Evolutionary conservation across 2,888 invertebrate genomes (phyloP), one percentile per base, ranked within the genome.

Genomic region (Eupithecia abbreviata): DNA sequence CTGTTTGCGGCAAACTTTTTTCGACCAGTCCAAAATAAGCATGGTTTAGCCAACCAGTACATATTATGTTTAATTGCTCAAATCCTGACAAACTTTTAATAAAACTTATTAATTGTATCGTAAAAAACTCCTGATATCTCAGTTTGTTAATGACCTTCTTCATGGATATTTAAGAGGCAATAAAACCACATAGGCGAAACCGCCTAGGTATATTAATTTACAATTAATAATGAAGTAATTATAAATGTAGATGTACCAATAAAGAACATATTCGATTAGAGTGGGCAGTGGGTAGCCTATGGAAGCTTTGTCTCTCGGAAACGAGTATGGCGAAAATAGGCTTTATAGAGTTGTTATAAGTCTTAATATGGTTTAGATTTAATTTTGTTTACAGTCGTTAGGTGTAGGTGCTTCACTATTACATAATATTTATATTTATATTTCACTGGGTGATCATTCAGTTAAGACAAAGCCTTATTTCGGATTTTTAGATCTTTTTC

Each of bases 221-320:
- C 82, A 82, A 85, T 80, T 88, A 88, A 89, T 90, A 89, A 90
- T 92, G 90, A 91, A 92, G 90, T 92, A 93, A 94, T 94, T 93
- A 93, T 91, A 90, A 89, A 90, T 85, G 88, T 91, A 88, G 89
- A 89, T 90, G 88, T 88, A 81, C 87, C 90, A 91, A 90, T 89
- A 90, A 90, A 89, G 87, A 89, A 91, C 90, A 88, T 88, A 90
- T 90, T 87, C 86, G 87, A 80, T 77, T 82, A 65, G 68, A 15
- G 77, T 77, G 71, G 77, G 77, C 51, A 47, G 77, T 77, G 71
- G 77, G 77, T 45, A 47, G 71, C 43, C 18, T 62, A 12, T 30
- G 30, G 9, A 2, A 18, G 58, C 45, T 65, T 51, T 51, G 62
- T 51, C 76, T 73, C 76, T 73, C 5, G 0, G 0, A 69, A 72